Evolutionary conservation across 2,113 vertebrate genomes (phyloP), one percentile per base, ranked within the genome.

Genomic region (Sisor rabdophorus): DNA sequence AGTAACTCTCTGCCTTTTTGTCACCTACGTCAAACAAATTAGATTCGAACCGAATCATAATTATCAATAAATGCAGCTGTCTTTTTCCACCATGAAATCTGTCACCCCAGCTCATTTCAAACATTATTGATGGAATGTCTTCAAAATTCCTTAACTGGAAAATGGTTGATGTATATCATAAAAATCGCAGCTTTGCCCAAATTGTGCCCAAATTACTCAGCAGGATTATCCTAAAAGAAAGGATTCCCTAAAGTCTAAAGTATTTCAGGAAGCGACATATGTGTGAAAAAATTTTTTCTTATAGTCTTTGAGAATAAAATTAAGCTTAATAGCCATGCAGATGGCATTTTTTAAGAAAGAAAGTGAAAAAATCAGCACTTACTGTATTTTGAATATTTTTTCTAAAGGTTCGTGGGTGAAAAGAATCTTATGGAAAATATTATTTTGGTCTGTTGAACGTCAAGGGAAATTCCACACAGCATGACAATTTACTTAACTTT

Each of bases 401-500:
- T 80, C 81, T 82, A 59, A 48, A 69, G 82, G 84, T 67, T 83
- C 82, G 82, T 85, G 83, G 76, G 82, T 84, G 83, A 87, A 88
- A 90, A 85, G 71, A 90, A 89, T 89, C 88, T 89, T 82, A 87
- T 86, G 79, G 86, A 90, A 89, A 89, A 91, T 89, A 92, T 92
- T 92, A 90, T 90, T 91, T 88, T 89, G 89, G 90, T 90, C 89
- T 50, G 73, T 79, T 77, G 82, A 83, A 89, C 72, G 83, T 88
- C 82, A 77, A 77, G 84, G 84, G 88, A 89, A 91, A 91, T 91
- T 91, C 87, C 88, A 86, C 87, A 81, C 89, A 89, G 88, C 88
- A 85, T 89, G 90, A 90, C 87, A 89, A 89, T 89, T 90, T 87
- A 88, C 85, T 89, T 89, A 88, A 91, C 88, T 90, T 88, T 85